Base-by-base conservation (phyloP, 2,888 invertebrate genomes). In the Hyposoter didymator region DNA sequence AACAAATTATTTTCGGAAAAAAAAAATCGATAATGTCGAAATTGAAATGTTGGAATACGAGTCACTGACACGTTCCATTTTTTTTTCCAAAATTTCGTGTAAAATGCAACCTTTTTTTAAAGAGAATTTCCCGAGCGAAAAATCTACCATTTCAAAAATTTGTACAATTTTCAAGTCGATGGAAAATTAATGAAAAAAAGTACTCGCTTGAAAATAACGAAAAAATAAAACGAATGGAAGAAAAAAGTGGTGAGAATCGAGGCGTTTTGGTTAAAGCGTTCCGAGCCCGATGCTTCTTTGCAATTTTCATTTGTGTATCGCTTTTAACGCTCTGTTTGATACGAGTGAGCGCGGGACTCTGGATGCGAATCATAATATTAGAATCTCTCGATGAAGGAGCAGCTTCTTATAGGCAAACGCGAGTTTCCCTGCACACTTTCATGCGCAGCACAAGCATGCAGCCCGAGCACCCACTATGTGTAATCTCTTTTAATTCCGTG, bases 291-390 rank as follows among this genome's bases (percentile, higher is more conserved):
- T 62, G 62, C 39, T 79, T 39, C 62, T 43, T 28, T 78, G 70
- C 45, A 45, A 62, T 62, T 69, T 64, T 80, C 67, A 83, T 82
- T 64, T 47, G 66, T 72, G 47, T 47, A 80, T 80, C 67, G 73
- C 22, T 80, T 78, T 85, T 47, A 78, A 85, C 85, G 85, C 82
- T 85, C 85, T 85, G 85, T 85, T 85, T 85, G 47, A 45, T 67
- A 59, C 59, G 62, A 59, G 72, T 32, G 66, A 59, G 79, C 82
- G 64, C 82, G 62, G 49, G 35, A 55, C 47, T 75, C 67, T 49
- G n/a, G 62, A 62, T 59, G 55, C 55, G 67, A 81, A 74, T 81
- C 55, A 66, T 75, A 73, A 66, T 75, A 73, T 43, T 79, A 66
- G 55, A 76, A 64, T 67, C 59, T 85, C 59, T 72, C 72, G 55